phyloP scores from a whole-genome alignment of 1,140 invertebrate genomes.

The Lepidostoma basale region DNA sequence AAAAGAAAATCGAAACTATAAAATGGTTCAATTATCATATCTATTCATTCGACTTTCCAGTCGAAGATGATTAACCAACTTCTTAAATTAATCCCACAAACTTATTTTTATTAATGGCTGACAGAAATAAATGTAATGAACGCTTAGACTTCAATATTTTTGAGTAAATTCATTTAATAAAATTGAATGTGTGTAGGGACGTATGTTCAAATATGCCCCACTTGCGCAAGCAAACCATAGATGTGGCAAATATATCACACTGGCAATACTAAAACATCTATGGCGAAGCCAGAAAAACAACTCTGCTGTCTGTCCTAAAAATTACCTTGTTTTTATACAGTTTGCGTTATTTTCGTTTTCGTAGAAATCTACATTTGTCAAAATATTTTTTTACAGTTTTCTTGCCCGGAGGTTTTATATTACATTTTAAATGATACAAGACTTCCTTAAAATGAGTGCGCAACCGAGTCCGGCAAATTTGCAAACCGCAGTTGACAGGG shows the following conservation, averaged over 20 bases:
- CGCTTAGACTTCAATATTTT: background rate
- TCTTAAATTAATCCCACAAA: too few species aligned
- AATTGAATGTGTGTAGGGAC: background rate
- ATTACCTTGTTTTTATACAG: background rate
- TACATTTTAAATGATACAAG: slow-evolving; percentile 9
- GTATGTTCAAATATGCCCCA: background rate
- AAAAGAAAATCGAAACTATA: background rate
- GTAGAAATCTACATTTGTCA: background rate
- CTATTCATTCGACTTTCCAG: too few species aligned
- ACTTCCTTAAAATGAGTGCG: slow-evolving; percentile 50
- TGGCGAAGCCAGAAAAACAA: background rate
- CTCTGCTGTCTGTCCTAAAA: background rate
- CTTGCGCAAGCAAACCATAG: background rate
- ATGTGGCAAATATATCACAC: background rate
- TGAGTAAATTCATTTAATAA: background rate
- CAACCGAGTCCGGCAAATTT: slow-evolving; percentile 58
- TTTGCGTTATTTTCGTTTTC: background rate
- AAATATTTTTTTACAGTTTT: background rate
- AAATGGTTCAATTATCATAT: too few species aligned
- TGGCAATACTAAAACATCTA: background rate
- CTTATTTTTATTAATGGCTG: background rate
- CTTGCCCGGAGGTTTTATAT: background rate
- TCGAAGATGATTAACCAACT: too few species aligned
- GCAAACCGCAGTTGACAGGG: slow-evolving; percentile 55
- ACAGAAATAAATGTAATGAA: background rate